phyloP scores from a whole-genome alignment of 2,797 vertebrate species.

The Podarcis lilfordi region DNA sequence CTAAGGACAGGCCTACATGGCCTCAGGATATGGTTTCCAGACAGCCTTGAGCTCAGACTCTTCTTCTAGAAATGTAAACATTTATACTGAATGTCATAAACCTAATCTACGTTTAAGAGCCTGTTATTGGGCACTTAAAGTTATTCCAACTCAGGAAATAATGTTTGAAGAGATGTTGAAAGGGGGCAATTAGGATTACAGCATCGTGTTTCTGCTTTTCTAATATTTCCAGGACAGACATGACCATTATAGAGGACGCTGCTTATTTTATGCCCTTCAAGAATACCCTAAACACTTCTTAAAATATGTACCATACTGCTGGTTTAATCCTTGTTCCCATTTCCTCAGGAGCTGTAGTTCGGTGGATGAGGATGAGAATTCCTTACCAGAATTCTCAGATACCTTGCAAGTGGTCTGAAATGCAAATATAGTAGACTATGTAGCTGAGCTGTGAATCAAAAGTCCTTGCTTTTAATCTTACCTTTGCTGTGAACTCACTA shows the following conservation, averaged over 20 bases:
- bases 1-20: background rate
- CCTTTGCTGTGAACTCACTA: background rate
- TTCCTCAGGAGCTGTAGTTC: background rate
- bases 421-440: too few species aligned
- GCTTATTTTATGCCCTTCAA: background rate
- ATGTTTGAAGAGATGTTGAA: background rate
- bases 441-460: too few species aligned
- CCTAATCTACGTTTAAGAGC: background rate
- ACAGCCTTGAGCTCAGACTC: background rate
- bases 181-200: background rate
- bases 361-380: background rate
- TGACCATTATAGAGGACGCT: background rate
- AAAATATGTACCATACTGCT: background rate
- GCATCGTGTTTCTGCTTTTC: background rate
- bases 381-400: background rate
- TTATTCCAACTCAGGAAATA: background rate
- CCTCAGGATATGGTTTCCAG: background rate
- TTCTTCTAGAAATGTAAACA: slow-evolving; percentile 8
- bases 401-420: too few species aligned
- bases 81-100: background rate
- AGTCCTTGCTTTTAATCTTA: background rate
- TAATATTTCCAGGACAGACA: background rate
- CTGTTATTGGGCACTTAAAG: background rate
- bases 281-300: background rate
- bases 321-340: background rate